These are phyloP conservation scores for Creontiades dilutus DNA, from an alignment of 2,888 invertebrate species.

Conservation along the genomic window DNA sequence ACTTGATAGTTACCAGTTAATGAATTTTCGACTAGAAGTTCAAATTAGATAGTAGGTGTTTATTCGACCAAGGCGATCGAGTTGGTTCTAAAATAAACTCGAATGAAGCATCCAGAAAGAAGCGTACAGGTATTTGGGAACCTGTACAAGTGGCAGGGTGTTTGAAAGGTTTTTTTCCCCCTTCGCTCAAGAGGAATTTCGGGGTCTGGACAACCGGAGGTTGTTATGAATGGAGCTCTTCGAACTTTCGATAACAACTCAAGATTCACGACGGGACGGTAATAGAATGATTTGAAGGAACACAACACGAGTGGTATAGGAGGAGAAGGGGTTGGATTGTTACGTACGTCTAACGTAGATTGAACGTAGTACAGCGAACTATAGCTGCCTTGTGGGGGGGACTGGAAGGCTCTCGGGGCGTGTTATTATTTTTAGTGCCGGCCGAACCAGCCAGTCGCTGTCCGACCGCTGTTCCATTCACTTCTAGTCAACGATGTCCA, in stretches of 20 bases:
- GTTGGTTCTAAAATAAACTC: too few species aligned
- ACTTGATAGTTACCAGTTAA: too few species aligned
- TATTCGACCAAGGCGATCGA: too few species aligned
- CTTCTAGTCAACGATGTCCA: constrained; percentile 61
- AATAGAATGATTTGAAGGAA: constrained; percentile 18
- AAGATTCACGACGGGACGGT: not conserved
- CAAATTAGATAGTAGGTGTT: too few species aligned
- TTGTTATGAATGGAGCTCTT: constrained; percentile 21
- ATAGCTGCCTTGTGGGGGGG: not conserved
- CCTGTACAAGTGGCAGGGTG: too few species aligned
- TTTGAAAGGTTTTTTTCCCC: too few species aligned
- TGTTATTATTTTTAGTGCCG: constrained; percentile 53
- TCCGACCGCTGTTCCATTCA: not conserved
- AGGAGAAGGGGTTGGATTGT: not conserved
- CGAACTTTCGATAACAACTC: constrained; percentile 35
- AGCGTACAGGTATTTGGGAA: too few species aligned
- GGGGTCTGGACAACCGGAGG: not conserved
- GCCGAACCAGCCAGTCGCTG: constrained; percentile 8
- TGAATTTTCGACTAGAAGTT: too few species aligned
- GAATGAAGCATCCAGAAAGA: too few species aligned
- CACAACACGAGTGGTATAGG: not conserved
- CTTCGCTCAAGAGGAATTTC: too few species aligned
- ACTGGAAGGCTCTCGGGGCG: constrained; percentile 42
- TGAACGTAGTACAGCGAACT: constrained; percentile 9
- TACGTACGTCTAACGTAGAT: not conserved